Conservation (phyloP, 2,113 vertebrate species). For the Phyllostomus discolor region DNA sequence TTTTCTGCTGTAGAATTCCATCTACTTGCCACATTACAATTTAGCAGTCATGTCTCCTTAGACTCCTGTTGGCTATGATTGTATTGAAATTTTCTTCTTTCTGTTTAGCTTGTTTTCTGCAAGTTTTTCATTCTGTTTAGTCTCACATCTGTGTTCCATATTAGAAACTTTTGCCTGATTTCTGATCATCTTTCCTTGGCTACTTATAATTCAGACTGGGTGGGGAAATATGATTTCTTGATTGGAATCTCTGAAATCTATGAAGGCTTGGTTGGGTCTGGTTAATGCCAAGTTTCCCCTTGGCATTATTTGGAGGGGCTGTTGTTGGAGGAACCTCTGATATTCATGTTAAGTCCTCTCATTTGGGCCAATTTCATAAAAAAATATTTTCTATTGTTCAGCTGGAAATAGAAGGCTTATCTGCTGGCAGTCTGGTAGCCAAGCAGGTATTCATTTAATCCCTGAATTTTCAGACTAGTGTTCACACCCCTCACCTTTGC, state of each 20-base stretch:
- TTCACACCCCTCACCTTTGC: background rate
- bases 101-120: background rate
- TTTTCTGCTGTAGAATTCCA: background rate
- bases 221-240: background rate
- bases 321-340: background rate
- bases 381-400: background rate
- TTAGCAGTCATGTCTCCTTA: background rate
- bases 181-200: background rate
- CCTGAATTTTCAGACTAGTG: background rate
- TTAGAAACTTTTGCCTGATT: background rate
- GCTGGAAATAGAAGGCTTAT: background rate
- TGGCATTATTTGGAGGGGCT: background rate
- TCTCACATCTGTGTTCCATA: background rate
- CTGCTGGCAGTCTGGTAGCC: background rate
- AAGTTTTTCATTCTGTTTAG: background rate
- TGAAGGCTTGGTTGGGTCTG: background rate
- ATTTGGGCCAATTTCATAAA: background rate
- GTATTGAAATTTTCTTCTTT: background rate
- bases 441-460: background rate
- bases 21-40: background rate
- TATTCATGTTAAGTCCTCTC: background rate
- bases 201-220: background rate
- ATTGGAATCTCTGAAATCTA: background rate
- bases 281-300: background rate
- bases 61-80: background rate